These are phyloP conservation scores for Helicoverpa armigera DNA, from an alignment of 1,140 invertebrate species.

Conservation along the genomic window DNA sequence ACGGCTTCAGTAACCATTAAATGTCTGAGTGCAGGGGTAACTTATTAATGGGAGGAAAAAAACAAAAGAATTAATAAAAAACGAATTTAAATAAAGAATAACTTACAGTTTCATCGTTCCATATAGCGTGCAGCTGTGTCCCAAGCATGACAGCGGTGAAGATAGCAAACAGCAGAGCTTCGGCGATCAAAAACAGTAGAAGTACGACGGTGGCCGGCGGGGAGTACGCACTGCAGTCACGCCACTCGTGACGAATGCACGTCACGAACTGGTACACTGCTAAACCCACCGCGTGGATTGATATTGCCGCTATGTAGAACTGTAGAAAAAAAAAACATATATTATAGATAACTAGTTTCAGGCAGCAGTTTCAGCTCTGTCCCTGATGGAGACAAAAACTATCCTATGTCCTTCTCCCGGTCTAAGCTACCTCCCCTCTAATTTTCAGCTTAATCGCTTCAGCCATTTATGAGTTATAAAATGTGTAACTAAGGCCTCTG, in stretches of 20 bases:
- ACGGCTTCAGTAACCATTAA: too few relatives aligned
- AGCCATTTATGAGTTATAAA: too few relatives aligned
- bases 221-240: conserved; percentile 96
- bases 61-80: background rate
- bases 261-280: conserved; percentile 97
- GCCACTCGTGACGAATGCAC: conserved; percentile 98
- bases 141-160: conserved; percentile 99
- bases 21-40: too few relatives aligned
- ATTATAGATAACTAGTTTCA: background rate
- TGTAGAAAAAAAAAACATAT: conserved; percentile 86
- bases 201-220: conserved; percentile 98
- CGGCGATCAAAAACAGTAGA: conserved; percentile 98
- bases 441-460: too few relatives aligned
- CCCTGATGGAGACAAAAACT: too few relatives aligned
- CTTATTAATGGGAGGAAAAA: too few relatives aligned
- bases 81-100: conserved; percentile 16
- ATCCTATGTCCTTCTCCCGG: too few relatives aligned
- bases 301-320: conserved; percentile 99
- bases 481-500: too few relatives aligned
- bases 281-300: conserved; percentile 96
- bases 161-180: conserved; percentile 98
- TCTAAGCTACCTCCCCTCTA: too few relatives aligned
- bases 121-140: conserved; percentile 99
- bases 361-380: too few relatives aligned
- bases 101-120: conserved; percentile 98